Percentiles rank a stretch among this genome's conserved stretches.
phyloP scores from a whole-genome alignment of 2,888 invertebrate species.

The Erpobdella octoculata region DNA sequence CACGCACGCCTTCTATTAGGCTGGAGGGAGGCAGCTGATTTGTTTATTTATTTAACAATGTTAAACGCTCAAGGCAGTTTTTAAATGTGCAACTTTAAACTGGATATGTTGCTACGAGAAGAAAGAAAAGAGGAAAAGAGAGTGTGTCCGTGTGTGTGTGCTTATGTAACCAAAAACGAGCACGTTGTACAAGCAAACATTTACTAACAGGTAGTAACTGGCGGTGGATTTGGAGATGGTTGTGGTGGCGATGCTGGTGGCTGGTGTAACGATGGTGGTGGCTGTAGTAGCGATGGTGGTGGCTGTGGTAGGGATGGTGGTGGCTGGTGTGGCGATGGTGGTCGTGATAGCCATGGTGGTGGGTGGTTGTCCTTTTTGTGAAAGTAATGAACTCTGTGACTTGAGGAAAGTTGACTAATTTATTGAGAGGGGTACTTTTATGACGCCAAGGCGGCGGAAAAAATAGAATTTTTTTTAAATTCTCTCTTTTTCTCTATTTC shows the following conservation, averaged over 20 bases:
- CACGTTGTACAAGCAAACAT: slow-evolving; percentile 3
- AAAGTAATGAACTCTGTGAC: not conserved
- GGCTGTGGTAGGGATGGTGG: not conserved
- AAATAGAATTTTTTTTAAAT: too few relatives aligned
- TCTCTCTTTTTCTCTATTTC: too few relatives aligned
- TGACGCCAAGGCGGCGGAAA: too few relatives aligned
- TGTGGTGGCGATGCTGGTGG: not conserved
- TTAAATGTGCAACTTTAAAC: too few relatives aligned
- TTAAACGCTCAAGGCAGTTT: too few relatives aligned
- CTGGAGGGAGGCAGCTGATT: too few relatives aligned
- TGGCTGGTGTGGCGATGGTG: not conserved
- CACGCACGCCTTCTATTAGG: too few relatives aligned
- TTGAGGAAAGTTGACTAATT: not conserved
- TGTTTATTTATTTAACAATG: too few relatives aligned
- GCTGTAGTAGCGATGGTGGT: not conserved
- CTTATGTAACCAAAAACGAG: not conserved
- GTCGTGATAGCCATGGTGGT: not conserved
- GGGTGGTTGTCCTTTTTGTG: not conserved
- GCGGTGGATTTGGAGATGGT: not conserved
- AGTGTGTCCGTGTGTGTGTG: too few relatives aligned
- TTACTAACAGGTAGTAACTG: not conserved
- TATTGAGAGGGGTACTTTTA: too few relatives aligned
- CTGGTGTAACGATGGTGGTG: not conserved
- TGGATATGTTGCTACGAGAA: too few relatives aligned
- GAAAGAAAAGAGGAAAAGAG: too few relatives aligned